These are phyloP conservation scores for Ammodramus savannarum DNA, from an alignment of 2,113 vertebrate species.

Conservation along the genomic window DNA sequence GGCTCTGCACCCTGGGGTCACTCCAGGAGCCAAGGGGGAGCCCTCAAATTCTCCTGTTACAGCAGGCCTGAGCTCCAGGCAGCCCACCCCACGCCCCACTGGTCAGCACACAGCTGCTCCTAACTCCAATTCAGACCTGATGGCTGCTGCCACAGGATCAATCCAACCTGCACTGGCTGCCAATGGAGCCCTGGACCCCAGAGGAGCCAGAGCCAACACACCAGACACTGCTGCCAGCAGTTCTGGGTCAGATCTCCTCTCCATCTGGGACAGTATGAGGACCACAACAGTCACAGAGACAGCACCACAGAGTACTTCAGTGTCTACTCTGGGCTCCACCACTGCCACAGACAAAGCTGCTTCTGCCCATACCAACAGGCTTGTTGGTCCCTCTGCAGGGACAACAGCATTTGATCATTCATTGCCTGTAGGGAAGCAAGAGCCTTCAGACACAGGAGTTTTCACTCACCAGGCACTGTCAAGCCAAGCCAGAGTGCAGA, in stretches of 20 bases:
- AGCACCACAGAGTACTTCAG: not conserved
- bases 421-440: not conserved
- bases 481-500: not conserved
- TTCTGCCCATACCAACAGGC: not conserved
- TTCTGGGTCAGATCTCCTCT: not conserved
- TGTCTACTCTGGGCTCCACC: not conserved
- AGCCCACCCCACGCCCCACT: not conserved
- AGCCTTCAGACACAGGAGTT: not conserved
- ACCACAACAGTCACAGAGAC: too few relatives aligned
- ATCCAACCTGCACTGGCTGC: not conserved
- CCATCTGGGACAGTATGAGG: not conserved
- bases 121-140: not conserved
- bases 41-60: not conserved
- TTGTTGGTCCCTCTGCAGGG: not conserved
- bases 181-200: not conserved
- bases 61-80: not conserved
- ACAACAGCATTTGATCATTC: not conserved
- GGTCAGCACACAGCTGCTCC: not conserved
- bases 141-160: not conserved
- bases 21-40: not conserved
- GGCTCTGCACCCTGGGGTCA: fast-evolving
- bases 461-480: not conserved
- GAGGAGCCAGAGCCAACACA: not conserved
- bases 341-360: not conserved
- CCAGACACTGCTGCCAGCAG: not conserved